Evolutionary conservation across 1,140 invertebrate species (phyloP), one percentile per base, ranked within the genome.

Genomic region (Zaprionus africanus): DNA sequence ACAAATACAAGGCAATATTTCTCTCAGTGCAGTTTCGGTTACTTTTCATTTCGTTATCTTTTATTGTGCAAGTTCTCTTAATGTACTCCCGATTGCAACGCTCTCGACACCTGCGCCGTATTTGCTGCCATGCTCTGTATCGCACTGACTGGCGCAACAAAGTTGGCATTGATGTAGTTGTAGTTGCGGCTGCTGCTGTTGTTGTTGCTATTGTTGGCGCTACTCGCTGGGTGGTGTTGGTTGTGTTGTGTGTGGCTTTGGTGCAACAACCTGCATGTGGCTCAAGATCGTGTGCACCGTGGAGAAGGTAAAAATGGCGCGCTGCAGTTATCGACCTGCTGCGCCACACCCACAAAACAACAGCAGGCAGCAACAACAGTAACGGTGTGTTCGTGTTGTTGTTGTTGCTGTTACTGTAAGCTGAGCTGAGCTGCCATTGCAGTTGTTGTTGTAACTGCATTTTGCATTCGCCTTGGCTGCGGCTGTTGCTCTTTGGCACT

Each of bases 181-280:
- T 64, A 46, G 34, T 63, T 61, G 63, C n/a, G n/a, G 28, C 43
- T 31, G 26, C 28, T 63, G 12, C 38, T 38, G 19, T 28, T 54
- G 34, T 53, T 12, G 9, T 57, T 57, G 24, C 74, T 46, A 58
- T 57, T 56, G 36, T 61, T 65, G 51, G 72, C 72, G 43, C 61
- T 81, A 34, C 41, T 46, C 41, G 31, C 54, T 63, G 60, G 64
- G 65, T 71, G 67, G 53, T 61, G 61, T 51, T 66, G 67, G 65
- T 51, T 66, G 67, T 41, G 41, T 41, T 68, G 69, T 57, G 43
- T 56, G 64, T 66, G 60, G 31, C 79, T 34, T 9, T 34, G 75
- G 88, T 91, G 84, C 90, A 91, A 91, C 88, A 91, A 91, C 88
- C 90, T 91, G 90, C 84, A 91, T 90, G 61, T 91, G 80, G 84